Evolutionary conservation across 2,888 invertebrate genomes (phyloP).

Genomic region (Meloe dianella): DNA sequence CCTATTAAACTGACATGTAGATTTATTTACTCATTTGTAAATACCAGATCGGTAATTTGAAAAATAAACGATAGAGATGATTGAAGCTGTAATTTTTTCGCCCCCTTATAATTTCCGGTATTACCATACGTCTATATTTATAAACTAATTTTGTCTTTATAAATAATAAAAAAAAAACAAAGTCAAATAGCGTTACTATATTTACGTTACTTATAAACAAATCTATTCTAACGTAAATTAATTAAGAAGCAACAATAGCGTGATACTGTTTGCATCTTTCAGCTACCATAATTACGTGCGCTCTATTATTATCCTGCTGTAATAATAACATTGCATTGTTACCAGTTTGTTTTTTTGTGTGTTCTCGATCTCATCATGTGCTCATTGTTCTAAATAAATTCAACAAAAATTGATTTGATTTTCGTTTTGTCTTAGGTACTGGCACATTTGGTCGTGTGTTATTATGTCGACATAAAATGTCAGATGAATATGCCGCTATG

Average conservation of each 20-base stretch:
- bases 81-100: background rate
- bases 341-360: too few species aligned
- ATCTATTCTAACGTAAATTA: too few species aligned
- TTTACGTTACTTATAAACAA: background rate
- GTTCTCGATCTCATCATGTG: too few species aligned
- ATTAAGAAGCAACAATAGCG: too few species aligned
- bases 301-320: too few species aligned
- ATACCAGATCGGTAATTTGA: background rate
- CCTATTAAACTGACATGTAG: background rate
- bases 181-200: background rate
- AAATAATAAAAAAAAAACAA: background rate
- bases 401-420: background rate
- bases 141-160: background rate
- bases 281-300: too few species aligned
- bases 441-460: slow-evolving; percentile 97
- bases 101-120: background rate
- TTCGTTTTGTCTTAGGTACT: slow-evolving; percentile 69
- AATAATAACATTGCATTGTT: background rate
- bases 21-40: background rate
- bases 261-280: too few species aligned
- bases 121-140: background rate
- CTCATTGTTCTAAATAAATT: background rate
- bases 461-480: slow-evolving; percentile 82
- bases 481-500: slow-evolving; percentile 86
- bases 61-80: background rate